phyloP scores from a whole-genome alignment of 2,888 invertebrate species.

The Melanotus villosus region DNA sequence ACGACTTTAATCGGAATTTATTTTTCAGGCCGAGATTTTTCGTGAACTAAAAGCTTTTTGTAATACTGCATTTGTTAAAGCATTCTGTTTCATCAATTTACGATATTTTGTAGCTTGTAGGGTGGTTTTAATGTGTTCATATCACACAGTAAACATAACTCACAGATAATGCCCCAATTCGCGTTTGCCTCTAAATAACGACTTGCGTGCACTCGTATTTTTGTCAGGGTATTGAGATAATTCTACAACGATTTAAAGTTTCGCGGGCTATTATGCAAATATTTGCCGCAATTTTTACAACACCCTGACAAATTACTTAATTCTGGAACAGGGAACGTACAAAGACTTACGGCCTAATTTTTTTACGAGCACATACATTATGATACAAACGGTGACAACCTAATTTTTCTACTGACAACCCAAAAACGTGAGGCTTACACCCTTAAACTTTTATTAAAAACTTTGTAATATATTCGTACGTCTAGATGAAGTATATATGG shows the following conservation, averaged over 20 bases:
- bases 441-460: constrained; percentile 35
- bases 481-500: neutral
- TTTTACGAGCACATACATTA: constrained; percentile 11
- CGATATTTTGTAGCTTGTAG: constrained; percentile 3
- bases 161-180: constrained; percentile 26
- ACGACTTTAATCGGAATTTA: too few species aligned
- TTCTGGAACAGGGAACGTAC: constrained; percentile 4
- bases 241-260: constrained; percentile 1
- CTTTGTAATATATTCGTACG: constrained; percentile 14
- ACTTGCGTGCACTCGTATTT: constrained; percentile 23
- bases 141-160: constrained; percentile 26
- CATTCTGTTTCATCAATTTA: constrained; percentile 21
- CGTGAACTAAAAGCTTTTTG: too few species aligned
- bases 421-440: constrained; percentile 11
- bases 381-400: constrained; percentile 34
- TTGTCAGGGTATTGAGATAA: constrained; percentile 24
- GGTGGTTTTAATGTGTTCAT: constrained; percentile 26
- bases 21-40: too few species aligned
- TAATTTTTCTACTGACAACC: constrained; percentile 34
- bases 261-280: constrained; percentile 18
- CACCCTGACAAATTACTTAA: constrained; percentile 16
- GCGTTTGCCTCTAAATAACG: constrained; percentile 19
- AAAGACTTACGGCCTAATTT: constrained; percentile 21
- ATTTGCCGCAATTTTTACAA: constrained; percentile 17
- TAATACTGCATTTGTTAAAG: neutral